Base-by-base conservation (phyloP, 2,888 invertebrate species). In the Netelia virgata region DNA sequence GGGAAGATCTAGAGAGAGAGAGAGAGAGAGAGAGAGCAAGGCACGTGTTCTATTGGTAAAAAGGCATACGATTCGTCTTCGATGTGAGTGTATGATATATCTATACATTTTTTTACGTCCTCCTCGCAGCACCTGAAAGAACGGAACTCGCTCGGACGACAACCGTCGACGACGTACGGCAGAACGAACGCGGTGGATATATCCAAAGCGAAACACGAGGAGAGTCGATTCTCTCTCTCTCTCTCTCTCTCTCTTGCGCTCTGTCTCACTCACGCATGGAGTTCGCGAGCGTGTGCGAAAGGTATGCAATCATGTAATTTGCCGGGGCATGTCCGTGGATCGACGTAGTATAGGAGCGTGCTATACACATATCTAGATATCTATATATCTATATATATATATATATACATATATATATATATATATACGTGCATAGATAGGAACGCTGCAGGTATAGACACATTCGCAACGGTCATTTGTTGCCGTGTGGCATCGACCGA, bases 281-380 rank as follows among this genome's bases (percentile, higher is more conserved):
- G 55, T 69, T 14, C 16, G 59, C 66, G 79, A 84, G 79, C 85
- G 85, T 80, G 85, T 86, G 89, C 87, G 88, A 88, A 87, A 86
- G 89, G 87, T 88, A 90, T 89, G 90, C 89, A 90, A 90, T 90
- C 90, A 87, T 90, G 90, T 89, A 89, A 90, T 90, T 90, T 85
- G 85, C 85, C 82, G 79, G 79, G 85, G 82, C 85, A 85, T 85
- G 85, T 85, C 85, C 82, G 75, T 82, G 78, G 75, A 72, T 90
- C 85, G 83, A 77, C 85, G 72, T 78, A 75, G 80, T 73, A 63
- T 73, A 6, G 43, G 43, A 64, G 28, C 23, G 16, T 41, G 47
- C 16, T n/a, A 55, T 16, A n/a, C 14, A 63, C n/a, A 63, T n/a
- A 28, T 41, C 36, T 41, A 64, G 16, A 64, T 16, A 57, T 47